Percentiles rank a stretch among this genome's conserved stretches.
Evolutionary conservation across 2,797 vertebrate genomes (phyloP).

Genomic region (Crypturellus tataupa): DNA sequence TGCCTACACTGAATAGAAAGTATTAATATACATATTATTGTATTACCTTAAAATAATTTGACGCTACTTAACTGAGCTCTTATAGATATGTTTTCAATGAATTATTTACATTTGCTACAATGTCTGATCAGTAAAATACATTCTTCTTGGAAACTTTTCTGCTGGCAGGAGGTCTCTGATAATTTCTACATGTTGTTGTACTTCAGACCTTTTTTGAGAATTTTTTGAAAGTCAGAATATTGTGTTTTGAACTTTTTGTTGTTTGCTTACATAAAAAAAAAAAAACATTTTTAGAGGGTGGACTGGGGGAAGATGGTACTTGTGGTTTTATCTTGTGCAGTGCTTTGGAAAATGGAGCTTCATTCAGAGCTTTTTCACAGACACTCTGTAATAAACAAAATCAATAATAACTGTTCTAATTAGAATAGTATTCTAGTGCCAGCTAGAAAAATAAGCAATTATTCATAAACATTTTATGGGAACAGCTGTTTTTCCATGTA

Average conservation of each 20-base stretch:
- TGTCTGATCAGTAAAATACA: neutral
- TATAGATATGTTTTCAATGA: neutral
- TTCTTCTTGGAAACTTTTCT: neutral
- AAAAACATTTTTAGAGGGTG: neutral
- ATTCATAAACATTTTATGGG: neutral
- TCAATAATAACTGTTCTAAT: neutral
- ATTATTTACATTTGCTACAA: neutral
- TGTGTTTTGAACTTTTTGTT: neutral
- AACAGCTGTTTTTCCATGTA: neutral
- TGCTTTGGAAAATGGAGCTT: neutral
- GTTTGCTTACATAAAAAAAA: neutral
- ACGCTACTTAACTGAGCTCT: neutral
- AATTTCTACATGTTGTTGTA: neutral
- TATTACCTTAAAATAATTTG: neutral
- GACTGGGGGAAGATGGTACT: neutral
- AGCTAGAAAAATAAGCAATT: neutral
- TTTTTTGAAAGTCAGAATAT: neutral
- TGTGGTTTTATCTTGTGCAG: neutral
- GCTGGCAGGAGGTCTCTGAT: neutral
- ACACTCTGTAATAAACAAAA: neutral
- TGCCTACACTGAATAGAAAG: neutral
- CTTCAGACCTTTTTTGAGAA: neutral
- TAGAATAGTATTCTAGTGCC: neutral
- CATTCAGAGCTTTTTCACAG: neutral
- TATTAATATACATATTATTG: neutral